These are phyloP conservation scores for Oryzias woworae DNA, from an alignment of 2,113 vertebrate species.

Conservation along the genomic window DNA sequence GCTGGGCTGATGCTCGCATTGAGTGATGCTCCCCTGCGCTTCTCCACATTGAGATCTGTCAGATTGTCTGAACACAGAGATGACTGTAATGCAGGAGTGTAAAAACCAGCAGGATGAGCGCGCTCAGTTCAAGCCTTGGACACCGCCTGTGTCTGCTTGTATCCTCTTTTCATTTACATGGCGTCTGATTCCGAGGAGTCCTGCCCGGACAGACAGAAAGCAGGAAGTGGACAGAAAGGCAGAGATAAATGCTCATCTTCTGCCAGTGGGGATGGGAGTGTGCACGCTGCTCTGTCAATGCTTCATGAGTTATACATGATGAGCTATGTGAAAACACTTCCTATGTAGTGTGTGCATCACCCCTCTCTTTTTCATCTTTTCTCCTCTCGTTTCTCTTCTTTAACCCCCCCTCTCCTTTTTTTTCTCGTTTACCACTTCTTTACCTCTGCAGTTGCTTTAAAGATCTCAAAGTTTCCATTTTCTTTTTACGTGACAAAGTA, in stretches of 20 bases:
- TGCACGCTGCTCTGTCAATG: constrained; percentile 65
- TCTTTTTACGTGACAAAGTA: constrained; percentile 65
- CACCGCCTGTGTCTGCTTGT: constrained; percentile 18
- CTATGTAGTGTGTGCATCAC: constrained; percentile 66
- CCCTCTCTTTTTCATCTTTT: constrained; percentile 33
- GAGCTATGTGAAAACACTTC: constrained; percentile 75
- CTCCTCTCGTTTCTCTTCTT: constrained; percentile 17
- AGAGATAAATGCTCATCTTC: constrained; percentile 57
- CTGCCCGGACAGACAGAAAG: constrained; percentile 21
- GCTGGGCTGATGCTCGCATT: constrained; percentile 61
- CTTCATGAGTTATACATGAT: constrained; percentile 79
- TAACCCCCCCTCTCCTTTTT: constrained; percentile 22
- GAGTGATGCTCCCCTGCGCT: constrained; percentile 55
- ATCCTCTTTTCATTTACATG: constrained; percentile 28
- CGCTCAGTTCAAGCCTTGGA: constrained; percentile 16
- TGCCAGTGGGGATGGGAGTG: constrained; percentile 75
- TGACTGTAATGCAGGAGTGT: constrained; percentile 37
- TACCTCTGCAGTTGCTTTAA: constrained; percentile 50
- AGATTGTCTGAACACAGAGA: constrained; percentile 69
- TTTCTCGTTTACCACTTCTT: constrained; percentile 25
- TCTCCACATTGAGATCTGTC: constrained; percentile 72
- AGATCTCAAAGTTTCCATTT: constrained; percentile 70
- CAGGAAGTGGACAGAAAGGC: constrained; percentile 29
- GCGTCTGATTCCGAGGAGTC: constrained; percentile 29
- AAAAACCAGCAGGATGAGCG: constrained; percentile 41